Percentiles rank a stretch among this genome's conserved stretches.
phyloP scores from a whole-genome alignment of 2,797 vertebrate species.

The Chlorospingus semifuscus region DNA sequence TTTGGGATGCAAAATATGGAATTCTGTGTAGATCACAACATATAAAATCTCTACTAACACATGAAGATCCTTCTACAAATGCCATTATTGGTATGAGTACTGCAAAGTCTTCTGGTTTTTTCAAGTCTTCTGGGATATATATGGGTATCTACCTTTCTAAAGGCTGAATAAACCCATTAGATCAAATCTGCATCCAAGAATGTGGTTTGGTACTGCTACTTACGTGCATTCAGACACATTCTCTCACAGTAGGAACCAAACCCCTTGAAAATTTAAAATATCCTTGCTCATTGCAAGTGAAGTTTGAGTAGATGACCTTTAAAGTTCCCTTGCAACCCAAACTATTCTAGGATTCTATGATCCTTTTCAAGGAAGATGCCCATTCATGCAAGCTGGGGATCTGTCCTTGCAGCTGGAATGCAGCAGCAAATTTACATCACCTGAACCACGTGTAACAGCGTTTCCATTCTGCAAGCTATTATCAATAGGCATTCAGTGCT shows the following conservation, averaged over 20 bases:
- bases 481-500: not conserved
- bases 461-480: not conserved
- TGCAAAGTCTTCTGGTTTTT: not conserved
- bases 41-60: not conserved
- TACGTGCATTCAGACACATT: not conserved
- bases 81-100: not conserved
- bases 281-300: not conserved
- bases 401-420: not conserved
- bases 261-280: not conserved
- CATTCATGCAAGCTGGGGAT: not conserved
- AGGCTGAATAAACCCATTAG: not conserved
- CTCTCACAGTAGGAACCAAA: not conserved
- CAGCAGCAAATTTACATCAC: not conserved
- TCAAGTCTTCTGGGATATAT: not conserved
- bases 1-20: not conserved
- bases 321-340: not conserved
- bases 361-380: not conserved
- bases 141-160: not conserved
- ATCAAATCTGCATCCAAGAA: not conserved
- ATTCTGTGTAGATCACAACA: not conserved
- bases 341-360: not conserved
- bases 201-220: not conserved
- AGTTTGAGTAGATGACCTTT: not conserved
- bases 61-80: not conserved
- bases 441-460: not conserved